Percentiles rank a stretch among this genome's conserved stretches.
These are phyloP conservation scores for Eupithecia exiguata DNA, from an alignment of 2,888 invertebrate genomes.

Conservation along the genomic window DNA sequence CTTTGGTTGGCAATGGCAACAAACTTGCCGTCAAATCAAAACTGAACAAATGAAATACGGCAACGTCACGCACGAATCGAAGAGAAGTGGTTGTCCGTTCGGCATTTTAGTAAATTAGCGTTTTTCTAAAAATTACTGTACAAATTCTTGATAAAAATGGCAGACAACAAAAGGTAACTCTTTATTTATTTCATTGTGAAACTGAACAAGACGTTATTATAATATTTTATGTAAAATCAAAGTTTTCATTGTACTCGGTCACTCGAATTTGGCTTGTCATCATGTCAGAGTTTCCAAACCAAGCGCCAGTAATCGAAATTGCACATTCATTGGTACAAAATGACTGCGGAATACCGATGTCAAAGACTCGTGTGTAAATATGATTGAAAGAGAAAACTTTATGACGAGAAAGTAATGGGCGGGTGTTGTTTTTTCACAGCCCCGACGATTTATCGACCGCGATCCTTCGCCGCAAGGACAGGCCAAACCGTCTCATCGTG, in stretches of 20 bases:
- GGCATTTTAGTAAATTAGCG: slow-evolving; percentile 65
- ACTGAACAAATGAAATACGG: slow-evolving; percentile 84
- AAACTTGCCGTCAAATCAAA: slow-evolving; percentile 50
- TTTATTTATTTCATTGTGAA: slow-evolving; percentile 25
- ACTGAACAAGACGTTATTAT: not conserved
- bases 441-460: slow-evolving; percentile 98
- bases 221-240: slow-evolving; percentile 41
- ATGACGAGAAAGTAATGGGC: slow-evolving; percentile 34
- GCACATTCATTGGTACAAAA: slow-evolving; percentile 43
- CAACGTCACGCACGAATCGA: slow-evolving; percentile 80
- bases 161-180: slow-evolving; percentile 83
- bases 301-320: slow-evolving; percentile 48
- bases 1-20: too few species aligned
- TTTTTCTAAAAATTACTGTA: slow-evolving; percentile 67
- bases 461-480: slow-evolving; percentile 98
- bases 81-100: slow-evolving; percentile 71
- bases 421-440: slow-evolving; percentile 71
- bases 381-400: not conserved
- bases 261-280: slow-evolving; percentile 83
- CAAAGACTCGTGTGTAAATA: slow-evolving; percentile 2
- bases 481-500: slow-evolving; percentile 98
- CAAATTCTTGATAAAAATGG: slow-evolving; percentile 75
- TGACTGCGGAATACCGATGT: not conserved
- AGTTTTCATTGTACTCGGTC: slow-evolving; percentile 55
- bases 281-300: slow-evolving; percentile 71